Evolutionary conservation across 2,888 invertebrate genomes (phyloP).

Genomic region (Ochlodes sylvanus): DNA sequence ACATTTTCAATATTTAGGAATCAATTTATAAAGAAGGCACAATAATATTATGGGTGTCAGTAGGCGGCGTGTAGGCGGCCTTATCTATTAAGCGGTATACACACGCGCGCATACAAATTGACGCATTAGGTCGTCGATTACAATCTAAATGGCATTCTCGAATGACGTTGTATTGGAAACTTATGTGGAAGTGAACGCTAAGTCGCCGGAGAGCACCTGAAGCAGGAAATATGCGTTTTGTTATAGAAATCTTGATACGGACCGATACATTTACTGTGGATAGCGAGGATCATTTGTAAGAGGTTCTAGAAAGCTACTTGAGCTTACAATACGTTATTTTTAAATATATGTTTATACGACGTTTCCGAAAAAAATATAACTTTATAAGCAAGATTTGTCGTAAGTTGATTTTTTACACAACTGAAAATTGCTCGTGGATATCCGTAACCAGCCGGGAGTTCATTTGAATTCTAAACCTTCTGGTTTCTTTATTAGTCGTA

Average conservation of each 20-base stretch:
- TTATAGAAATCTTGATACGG: background rate
- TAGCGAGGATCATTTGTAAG: background rate
- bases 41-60: conserved; percentile 38
- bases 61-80: conserved; percentile 55
- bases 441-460: too few relatives aligned
- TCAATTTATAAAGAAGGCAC: conserved; percentile 31
- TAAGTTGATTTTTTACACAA: too few relatives aligned
- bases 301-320: background rate
- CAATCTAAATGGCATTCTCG: conserved; percentile 67
- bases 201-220: conserved; percentile 12
- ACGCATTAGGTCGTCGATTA: conserved; percentile 67
- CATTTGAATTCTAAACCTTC: too few relatives aligned
- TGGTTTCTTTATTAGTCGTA: too few relatives aligned
- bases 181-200: conserved; percentile 47
- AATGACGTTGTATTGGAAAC: conserved; percentile 71
- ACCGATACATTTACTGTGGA: background rate
- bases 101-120: conserved; percentile 78
- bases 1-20: conserved; percentile 35
- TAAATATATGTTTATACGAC: too few relatives aligned
- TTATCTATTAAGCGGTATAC: conserved; percentile 64
- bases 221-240: conserved; percentile 1
- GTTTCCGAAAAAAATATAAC: too few relatives aligned
- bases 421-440: too few relatives aligned
- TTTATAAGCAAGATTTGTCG: too few relatives aligned
- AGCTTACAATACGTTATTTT: too few relatives aligned